phyloP scores from a whole-genome alignment of 2,113 vertebrate species.

The Pipa parva region DNA sequence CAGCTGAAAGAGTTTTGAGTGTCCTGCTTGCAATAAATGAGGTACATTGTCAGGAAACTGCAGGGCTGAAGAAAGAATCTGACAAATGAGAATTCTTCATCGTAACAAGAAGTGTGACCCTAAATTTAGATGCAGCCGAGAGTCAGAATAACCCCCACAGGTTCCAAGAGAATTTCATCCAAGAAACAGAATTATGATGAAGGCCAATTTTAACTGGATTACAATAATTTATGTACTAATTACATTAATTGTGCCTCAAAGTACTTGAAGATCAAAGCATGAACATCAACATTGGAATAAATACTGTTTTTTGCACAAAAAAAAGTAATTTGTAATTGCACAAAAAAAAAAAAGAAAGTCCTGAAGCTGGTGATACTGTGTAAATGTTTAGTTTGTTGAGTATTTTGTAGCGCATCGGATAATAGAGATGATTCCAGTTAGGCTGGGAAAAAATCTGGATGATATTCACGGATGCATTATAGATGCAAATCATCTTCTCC shows the following conservation, averaged over 20 bases:
- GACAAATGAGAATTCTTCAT: slow-evolving; percentile 17
- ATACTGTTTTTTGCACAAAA: too few relatives aligned
- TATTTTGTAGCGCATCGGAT: neutral
- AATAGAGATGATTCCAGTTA: neutral
- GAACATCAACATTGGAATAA: too few relatives aligned
- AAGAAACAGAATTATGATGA: slow-evolving; percentile 24
- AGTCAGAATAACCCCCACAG: slow-evolving; percentile 8
- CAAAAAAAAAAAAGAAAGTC: too few relatives aligned
- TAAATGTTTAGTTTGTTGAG: neutral
- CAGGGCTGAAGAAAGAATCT: slow-evolving; percentile 5
- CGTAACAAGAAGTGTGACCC: slow-evolving; percentile 3
- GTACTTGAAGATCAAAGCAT: slow-evolving; percentile 33
- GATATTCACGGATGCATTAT: too few relatives aligned
- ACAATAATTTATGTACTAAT: slow-evolving; percentile 24
- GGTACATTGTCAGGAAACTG: neutral
- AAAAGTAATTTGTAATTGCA: too few relatives aligned
- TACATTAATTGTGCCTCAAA: slow-evolving; percentile 41
- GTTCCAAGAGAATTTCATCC: slow-evolving; percentile 3
- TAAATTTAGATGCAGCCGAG: slow-evolving; percentile 12
- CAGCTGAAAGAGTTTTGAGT: slow-evolving; percentile 14
- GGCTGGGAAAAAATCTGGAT: too few relatives aligned
- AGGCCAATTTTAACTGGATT: slow-evolving; percentile 29
- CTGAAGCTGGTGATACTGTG: too few relatives aligned
- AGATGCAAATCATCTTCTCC: too few relatives aligned
- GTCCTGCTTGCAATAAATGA: slow-evolving; percentile 22